Evolutionary conservation across 2,888 invertebrate genomes (phyloP).

Genomic region (Chrysolina americana): DNA sequence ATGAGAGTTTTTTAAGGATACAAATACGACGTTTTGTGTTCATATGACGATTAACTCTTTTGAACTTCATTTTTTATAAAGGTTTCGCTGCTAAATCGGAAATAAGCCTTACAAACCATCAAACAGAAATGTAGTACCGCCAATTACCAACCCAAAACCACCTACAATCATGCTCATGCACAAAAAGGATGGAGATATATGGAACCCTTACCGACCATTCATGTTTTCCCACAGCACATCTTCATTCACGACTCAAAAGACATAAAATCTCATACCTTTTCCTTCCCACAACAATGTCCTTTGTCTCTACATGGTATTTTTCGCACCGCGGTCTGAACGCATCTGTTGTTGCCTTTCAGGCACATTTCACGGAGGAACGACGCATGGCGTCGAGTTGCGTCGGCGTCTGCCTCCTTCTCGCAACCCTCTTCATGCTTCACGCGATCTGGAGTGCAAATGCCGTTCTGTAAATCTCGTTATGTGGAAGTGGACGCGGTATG

Average conservation of each 20-base stretch:
- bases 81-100: background rate
- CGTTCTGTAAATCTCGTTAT: background rate
- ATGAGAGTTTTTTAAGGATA: no score
- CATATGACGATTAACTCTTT: no score
- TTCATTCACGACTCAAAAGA: background rate
- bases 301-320: constrained; percentile 35
- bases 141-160: background rate
- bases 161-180: background rate
- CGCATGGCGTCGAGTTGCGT: background rate
- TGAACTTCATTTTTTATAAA: no score
- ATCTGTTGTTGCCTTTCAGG: constrained; percentile 30
- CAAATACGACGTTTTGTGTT: no score
- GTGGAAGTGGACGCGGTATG: background rate
- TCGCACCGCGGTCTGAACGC: constrained; percentile 19
- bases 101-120: background rate
- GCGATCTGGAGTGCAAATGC: background rate
- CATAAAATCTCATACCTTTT: constrained; percentile 29
- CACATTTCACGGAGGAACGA: constrained; percentile 32
- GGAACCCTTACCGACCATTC: background rate
- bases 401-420: constrained; percentile 35
- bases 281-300: constrained; percentile 19
- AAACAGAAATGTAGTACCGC: background rate
- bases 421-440: constrained; percentile 2
- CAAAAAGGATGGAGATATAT: background rate
- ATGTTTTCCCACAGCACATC: background rate